Percentiles rank a stretch among this genome's conserved stretches.
phyloP scores from a whole-genome alignment of 1,140 invertebrate genomes.

The Pogonus chalceus region DNA sequence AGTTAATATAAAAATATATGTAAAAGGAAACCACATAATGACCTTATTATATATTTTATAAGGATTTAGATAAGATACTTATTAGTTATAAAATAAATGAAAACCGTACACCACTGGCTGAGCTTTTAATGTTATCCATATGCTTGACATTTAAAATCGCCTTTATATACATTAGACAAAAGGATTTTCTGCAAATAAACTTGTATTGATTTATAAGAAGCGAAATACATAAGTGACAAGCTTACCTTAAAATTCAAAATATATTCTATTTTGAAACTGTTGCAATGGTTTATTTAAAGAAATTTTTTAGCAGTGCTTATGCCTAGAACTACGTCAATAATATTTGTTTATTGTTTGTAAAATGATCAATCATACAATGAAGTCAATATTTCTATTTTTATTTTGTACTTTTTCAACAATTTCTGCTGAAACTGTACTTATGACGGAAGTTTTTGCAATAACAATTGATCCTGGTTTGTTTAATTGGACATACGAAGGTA shows the following conservation, averaged over 20 bases:
- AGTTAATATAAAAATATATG: too few relatives aligned
- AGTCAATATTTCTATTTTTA: too few relatives aligned
- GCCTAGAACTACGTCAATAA: neutral
- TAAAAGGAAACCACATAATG: too few relatives aligned
- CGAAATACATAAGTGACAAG: neutral
- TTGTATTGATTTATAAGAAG: neutral
- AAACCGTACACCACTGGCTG: neutral
- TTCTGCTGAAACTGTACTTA: constrained; percentile 36
- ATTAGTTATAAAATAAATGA: too few relatives aligned
- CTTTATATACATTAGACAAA: neutral
- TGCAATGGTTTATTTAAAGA: neutral
- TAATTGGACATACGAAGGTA: constrained; percentile 56
- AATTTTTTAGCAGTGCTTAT: neutral
- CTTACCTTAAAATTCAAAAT: neutral
- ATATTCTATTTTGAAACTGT: neutral
- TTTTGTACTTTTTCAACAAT: neutral
- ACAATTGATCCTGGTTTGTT: constrained; percentile 51
- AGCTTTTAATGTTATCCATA: neutral
- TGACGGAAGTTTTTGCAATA: constrained; percentile 54
- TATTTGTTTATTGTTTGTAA: neutral
- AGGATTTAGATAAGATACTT: too few relatives aligned
- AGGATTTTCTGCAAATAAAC: neutral
- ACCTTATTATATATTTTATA: too few relatives aligned
- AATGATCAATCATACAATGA: too few relatives aligned
- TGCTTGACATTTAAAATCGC: neutral